Evolutionary conservation across 2,797 vertebrate genomes (phyloP).

Genomic region (Sternotherus odoratus): DNA sequence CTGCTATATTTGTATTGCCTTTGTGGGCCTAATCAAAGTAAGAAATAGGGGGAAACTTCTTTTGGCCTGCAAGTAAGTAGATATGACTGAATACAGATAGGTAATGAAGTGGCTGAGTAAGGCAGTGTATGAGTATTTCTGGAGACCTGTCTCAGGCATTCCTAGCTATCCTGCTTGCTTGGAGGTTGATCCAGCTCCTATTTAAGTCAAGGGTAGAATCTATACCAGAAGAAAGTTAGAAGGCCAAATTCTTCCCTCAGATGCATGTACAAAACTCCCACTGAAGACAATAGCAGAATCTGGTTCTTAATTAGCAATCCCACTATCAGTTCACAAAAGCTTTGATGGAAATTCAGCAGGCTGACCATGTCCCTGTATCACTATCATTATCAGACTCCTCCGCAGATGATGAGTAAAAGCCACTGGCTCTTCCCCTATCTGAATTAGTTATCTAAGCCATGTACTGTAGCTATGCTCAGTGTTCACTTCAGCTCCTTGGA

Average conservation of each 20-base stretch:
- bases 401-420: background rate
- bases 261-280: too few relatives aligned
- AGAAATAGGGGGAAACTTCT: background rate
- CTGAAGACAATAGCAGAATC: background rate
- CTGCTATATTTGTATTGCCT: background rate
- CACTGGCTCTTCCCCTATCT: background rate
- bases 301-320: background rate
- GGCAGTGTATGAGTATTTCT: background rate
- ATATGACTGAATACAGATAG: background rate
- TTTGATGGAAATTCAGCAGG: background rate
- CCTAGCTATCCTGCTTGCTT: background rate
- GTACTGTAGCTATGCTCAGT: constrained; percentile 10
- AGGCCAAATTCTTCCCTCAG: background rate
- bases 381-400: background rate
- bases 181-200: background rate
- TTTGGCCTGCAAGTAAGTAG: background rate
- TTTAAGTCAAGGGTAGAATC: background rate
- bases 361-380: background rate
- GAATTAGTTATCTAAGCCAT: background rate
- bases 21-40: background rate
- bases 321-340: background rate
- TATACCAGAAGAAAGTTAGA: background rate
- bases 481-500: constrained; percentile 36
- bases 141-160: background rate
- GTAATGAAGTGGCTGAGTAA: background rate